Percentiles rank a stretch among this genome's conserved stretches.
These are phyloP conservation scores for Catagonus wagneri DNA, from an alignment of 2,113 vertebrate genomes.

Conservation along the genomic window DNA sequence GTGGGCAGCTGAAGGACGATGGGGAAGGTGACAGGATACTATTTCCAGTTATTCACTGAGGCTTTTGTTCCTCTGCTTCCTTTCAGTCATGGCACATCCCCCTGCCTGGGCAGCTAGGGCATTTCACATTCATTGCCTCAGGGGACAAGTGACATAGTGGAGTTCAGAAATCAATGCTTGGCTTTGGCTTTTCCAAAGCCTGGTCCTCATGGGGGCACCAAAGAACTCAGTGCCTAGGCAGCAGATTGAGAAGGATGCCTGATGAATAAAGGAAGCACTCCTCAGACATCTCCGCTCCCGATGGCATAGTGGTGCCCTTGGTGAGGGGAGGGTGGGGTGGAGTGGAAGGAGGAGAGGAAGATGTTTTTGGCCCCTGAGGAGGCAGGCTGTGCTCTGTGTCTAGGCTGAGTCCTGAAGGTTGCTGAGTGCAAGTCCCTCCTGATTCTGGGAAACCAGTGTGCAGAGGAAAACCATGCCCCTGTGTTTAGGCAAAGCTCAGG, in stretches of 20 bases:
- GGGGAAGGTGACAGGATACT: background rate
- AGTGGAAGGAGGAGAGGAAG: background rate
- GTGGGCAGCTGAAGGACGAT: background rate
- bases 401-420: background rate
- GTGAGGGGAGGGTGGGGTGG: background rate
- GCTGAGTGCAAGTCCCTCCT: background rate
- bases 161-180: slow-evolving; percentile 55
- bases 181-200: slow-evolving; percentile 51
- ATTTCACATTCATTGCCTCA: background rate
- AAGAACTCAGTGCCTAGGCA: background rate
- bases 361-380: background rate
- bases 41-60: background rate
- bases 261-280: background rate
- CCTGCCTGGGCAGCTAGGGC: background rate
- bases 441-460: background rate
- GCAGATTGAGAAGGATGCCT: background rate
- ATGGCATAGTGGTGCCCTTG: background rate
- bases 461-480: background rate
- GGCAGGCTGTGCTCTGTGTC: background rate
- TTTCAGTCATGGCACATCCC: background rate
- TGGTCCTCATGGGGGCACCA: slow-evolving; percentile 17
- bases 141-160: background rate
- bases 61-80: background rate
- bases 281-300: background rate
- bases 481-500: background rate